These are phyloP conservation scores for Mya arenaria DNA, from an alignment of 1,140 invertebrate genomes.

Conservation along the genomic window DNA sequence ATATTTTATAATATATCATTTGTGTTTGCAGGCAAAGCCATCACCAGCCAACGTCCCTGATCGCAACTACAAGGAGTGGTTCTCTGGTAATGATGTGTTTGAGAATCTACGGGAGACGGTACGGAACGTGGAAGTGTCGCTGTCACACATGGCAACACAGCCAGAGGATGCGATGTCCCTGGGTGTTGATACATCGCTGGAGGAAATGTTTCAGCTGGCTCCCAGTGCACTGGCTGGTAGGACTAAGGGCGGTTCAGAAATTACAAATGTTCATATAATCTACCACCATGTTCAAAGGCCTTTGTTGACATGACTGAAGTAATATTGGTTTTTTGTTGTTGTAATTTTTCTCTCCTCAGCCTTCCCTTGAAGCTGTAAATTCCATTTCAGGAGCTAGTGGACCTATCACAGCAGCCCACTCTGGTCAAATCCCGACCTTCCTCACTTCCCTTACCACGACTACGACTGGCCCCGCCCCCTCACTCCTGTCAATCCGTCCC, in stretches of 20 bases:
- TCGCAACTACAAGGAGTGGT: slow-evolving; percentile 84
- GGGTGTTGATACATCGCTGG: slow-evolving; percentile 56
- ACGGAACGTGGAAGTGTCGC: slow-evolving; percentile 82
- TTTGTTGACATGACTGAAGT: background rate
- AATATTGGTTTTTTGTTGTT: background rate
- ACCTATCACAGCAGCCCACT: slow-evolving; percentile 74
- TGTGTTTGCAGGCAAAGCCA: slow-evolving; percentile 59
- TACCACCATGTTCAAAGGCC: background rate
- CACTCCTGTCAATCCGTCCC: slow-evolving; percentile 51
- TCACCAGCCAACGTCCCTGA: slow-evolving; percentile 59
- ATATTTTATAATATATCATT: background rate
- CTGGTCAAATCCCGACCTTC: slow-evolving; percentile 66
- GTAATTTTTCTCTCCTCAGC: no score
- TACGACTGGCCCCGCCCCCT: slow-evolving; percentile 35
- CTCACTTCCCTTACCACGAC: slow-evolving; percentile 41
- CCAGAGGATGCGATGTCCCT: slow-evolving; percentile 41
- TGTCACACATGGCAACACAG: slow-evolving; percentile 25
- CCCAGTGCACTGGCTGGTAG: slow-evolving; percentile 71
- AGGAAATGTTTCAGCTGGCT: slow-evolving; percentile 76
- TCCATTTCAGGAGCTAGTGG: slow-evolving; percentile 69
- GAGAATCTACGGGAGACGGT: slow-evolving; percentile 91
- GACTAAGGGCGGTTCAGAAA: slow-evolving; percentile 8
- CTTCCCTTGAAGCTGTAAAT: no score
- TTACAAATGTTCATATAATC: no score
- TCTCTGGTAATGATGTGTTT: slow-evolving; percentile 88